Conservation (phyloP, 2,797 vertebrate genomes). For the Nyctalus aviator region DNA sequence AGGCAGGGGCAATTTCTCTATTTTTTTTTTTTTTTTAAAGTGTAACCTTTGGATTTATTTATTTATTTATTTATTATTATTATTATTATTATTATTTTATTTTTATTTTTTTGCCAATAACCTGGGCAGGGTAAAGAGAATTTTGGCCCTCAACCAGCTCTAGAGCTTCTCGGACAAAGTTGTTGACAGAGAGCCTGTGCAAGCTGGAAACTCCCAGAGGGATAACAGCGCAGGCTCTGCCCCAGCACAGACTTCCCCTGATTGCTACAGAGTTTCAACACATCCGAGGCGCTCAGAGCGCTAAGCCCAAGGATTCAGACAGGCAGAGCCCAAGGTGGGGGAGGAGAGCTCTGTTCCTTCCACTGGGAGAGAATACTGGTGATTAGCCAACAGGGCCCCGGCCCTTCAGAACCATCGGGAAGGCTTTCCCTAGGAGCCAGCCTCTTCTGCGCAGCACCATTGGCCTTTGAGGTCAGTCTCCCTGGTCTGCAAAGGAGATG, state of each 20-base stretch:
- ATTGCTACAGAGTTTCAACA: slow-evolving; percentile 73
- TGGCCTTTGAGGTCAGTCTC: not conserved
- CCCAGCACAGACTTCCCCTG: slow-evolving; percentile 66
- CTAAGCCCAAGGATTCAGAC: slow-evolving; percentile 22
- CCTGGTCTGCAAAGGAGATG: not conserved
- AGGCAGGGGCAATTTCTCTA: not conserved
- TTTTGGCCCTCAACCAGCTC: not conserved
- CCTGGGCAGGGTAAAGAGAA: slow-evolving; percentile 19
- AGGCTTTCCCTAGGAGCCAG: not conserved
- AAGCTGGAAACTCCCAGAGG: slow-evolving; percentile 76
- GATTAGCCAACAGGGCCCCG: not conserved
- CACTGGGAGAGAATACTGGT: not conserved
- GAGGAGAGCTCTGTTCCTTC: not conserved
- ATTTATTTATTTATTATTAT: slow-evolving; percentile 31
- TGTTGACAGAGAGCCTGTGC: slow-evolving; percentile 46
- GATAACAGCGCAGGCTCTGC: slow-evolving; percentile 4
- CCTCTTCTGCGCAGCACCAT: not conserved
- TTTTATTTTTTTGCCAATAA: slow-evolving; percentile 10
- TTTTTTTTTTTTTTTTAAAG: slow-evolving; percentile 45
- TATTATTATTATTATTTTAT: too few relatives aligned
- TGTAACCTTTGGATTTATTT: not conserved
- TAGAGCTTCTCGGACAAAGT: slow-evolving; percentile 1
- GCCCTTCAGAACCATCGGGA: not conserved
- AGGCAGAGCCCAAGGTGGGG: not conserved
- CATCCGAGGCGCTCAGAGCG: not conserved